Conservation (phyloP, 2,113 vertebrate species). For the Balaeniceps rex region DNA sequence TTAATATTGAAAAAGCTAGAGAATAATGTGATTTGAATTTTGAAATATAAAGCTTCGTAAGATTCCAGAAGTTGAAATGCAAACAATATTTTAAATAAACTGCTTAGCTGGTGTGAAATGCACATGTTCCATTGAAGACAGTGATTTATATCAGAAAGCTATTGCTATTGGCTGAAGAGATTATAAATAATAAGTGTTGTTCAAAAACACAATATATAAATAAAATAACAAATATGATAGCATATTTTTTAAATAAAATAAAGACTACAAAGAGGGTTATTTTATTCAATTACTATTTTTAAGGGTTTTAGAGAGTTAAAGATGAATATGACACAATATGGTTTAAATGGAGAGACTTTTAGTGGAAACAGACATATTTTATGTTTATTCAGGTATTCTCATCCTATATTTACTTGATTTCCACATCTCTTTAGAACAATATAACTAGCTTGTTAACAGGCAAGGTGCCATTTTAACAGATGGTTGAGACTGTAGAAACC, state of each 20-base stretch:
- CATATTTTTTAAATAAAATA: background rate
- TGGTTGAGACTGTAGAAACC: conserved; percentile 24
- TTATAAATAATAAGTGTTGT: background rate
- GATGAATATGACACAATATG: background rate
- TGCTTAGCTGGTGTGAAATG: background rate
- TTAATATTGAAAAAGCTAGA: background rate
- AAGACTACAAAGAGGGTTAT: background rate
- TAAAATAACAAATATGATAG: background rate
- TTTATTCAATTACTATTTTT: background rate
- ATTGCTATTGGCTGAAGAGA: background rate
- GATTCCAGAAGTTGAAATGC: background rate
- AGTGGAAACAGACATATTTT: background rate
- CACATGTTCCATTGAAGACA: background rate
- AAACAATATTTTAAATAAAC: background rate
- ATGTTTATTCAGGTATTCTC: background rate
- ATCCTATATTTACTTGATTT: background rate
- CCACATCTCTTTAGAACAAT: background rate
- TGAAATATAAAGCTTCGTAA: background rate
- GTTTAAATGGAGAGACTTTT: background rate
- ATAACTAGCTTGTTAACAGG: conserved; percentile 1
- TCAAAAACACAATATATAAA: background rate
- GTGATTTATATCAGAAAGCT: background rate
- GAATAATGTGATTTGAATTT: background rate
- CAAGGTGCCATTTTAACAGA: conserved; percentile 61
- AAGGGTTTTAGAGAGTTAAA: background rate